Evolutionary conservation across 2,888 invertebrate species (phyloP).

Genomic region (Suillia variegata): DNA sequence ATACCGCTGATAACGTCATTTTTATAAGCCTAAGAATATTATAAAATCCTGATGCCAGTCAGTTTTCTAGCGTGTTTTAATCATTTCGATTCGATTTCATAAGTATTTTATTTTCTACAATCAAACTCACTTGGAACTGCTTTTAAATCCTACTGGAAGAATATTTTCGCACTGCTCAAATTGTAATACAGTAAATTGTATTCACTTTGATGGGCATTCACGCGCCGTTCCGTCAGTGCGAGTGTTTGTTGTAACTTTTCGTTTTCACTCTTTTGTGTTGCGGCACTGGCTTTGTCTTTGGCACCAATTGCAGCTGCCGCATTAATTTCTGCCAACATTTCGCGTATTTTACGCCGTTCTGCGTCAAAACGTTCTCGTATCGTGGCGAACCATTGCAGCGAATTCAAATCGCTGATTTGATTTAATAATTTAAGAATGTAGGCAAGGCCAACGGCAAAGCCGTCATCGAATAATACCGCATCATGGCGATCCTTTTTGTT

Average conservation of each 20-base stretch:
- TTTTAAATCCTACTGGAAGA: constrained; percentile 83
- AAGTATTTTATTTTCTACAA: too few relatives aligned
- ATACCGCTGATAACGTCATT: too few relatives aligned
- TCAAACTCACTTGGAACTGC: too few relatives aligned
- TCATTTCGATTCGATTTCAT: too few relatives aligned
- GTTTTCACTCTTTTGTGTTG: constrained; percentile 57
- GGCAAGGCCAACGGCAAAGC: constrained; percentile 94
- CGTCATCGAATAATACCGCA: constrained; percentile 95
- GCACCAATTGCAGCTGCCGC: constrained; percentile 58
- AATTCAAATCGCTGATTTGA: constrained; percentile 85
- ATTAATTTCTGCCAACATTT: constrained; percentile 75
- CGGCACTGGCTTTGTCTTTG: constrained; percentile 56
- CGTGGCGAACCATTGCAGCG: constrained; percentile 94
- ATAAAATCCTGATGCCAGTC: too few relatives aligned
- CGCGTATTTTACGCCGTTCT: constrained; percentile 66
- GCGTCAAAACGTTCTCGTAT: constrained; percentile 74
- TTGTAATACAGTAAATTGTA: constrained; percentile 90
- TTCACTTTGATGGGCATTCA: constrained; percentile 80
- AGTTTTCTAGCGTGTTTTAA: too few relatives aligned
- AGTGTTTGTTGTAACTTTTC: constrained; percentile 92
- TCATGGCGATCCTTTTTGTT: constrained; percentile 76
- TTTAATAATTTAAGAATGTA: constrained; percentile 90
- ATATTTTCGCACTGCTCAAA: constrained; percentile 91
- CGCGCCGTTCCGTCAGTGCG: constrained; percentile 83
- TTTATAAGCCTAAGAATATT: too few relatives aligned